These are phyloP conservation scores for Cottoperca gobio DNA, from an alignment of 2,797 vertebrate genomes.

Conservation along the genomic window DNA sequence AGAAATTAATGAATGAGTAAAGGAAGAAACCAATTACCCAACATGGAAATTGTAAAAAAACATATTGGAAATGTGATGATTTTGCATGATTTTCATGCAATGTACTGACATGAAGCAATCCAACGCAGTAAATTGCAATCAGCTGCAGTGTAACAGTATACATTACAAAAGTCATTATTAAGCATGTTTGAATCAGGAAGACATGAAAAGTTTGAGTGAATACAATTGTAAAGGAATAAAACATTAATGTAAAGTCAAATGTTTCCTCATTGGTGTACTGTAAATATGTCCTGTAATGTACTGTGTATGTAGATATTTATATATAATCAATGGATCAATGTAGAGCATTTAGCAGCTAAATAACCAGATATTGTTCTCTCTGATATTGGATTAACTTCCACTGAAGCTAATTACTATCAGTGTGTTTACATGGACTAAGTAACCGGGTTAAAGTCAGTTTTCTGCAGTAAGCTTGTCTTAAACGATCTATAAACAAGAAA, in stretches of 20 bases:
- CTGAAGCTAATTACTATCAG: no score
- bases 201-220: neutral
- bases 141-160: neutral
- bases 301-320: neutral
- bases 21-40: slow-evolving; percentile 48
- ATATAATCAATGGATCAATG: neutral
- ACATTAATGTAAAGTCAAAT: neutral
- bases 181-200: neutral
- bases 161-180: neutral
- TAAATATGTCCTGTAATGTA: neutral
- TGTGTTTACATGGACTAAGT: no score
- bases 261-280: neutral
- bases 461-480: no score
- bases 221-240: neutral
- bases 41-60: slow-evolving; percentile 26
- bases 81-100: neutral
- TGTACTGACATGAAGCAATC: slow-evolving; percentile 2
- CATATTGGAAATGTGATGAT: neutral
- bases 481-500: no score
- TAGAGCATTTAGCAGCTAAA: neutral
- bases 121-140: neutral
- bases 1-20: slow-evolving; percentile 44
- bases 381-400: no score
- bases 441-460: no score
- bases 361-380: neutral